Conservation (phyloP, 2,797 vertebrate genomes). For the Microctenopoma steveboyesi region DNA sequence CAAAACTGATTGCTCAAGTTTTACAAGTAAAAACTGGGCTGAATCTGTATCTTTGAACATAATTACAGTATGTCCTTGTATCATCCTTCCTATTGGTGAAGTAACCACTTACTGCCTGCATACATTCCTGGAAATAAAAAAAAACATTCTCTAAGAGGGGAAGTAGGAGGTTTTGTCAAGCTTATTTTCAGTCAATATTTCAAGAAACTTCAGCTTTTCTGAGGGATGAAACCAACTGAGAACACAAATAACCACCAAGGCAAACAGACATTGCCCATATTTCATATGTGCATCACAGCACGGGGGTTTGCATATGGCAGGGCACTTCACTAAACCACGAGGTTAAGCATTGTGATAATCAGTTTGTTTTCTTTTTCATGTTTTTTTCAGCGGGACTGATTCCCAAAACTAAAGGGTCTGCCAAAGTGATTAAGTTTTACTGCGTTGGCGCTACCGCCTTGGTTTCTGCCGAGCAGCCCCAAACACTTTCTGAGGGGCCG, state of each 20-base stretch:
- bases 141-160: constrained; percentile 68
- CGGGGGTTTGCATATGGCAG: constrained; percentile 56
- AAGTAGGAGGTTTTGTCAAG: constrained; percentile 71
- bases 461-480: constrained; percentile 71
- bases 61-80: constrained; percentile 80
- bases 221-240: constrained; percentile 53
- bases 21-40: constrained; percentile 79
- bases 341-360: constrained; percentile 65
- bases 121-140: constrained; percentile 75
- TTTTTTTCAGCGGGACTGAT: constrained; percentile 76
- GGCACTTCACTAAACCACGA: constrained; percentile 59
- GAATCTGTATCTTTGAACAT: constrained; percentile 82
- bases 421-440: constrained; percentile 78
- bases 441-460: constrained; percentile 68
- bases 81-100: constrained; percentile 82
- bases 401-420: constrained; percentile 73
- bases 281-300: constrained; percentile 66
- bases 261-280: constrained; percentile 56
- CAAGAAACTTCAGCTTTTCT: constrained; percentile 61
- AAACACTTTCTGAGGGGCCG: constrained; percentile 75
- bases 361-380: constrained; percentile 76
- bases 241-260: constrained; percentile 39
- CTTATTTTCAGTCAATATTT: constrained; percentile 73
- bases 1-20: constrained; percentile 78
- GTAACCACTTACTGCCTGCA: constrained; percentile 66